phyloP scores from a whole-genome alignment of 2,797 vertebrate species.

The Sternarchorhynchus goeldii region DNA sequence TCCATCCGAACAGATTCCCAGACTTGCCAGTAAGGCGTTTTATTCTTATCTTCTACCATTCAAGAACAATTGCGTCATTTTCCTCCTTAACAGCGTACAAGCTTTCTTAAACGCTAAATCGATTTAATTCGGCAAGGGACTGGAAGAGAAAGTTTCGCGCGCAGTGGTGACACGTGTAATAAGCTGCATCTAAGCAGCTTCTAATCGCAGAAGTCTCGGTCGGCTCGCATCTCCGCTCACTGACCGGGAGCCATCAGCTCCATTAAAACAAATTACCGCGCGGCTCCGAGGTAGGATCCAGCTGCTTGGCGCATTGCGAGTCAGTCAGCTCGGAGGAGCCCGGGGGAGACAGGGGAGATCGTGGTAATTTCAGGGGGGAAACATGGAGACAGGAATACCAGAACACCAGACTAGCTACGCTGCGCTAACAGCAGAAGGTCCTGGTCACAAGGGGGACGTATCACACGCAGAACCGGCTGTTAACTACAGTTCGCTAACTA shows the following conservation, averaged over 20 bases:
- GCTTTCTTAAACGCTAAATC: slow-evolving; percentile 15
- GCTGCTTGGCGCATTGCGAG: slow-evolving; percentile 35
- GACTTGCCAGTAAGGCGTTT: no score
- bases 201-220: slow-evolving; percentile 42
- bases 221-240: neutral
- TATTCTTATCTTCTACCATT: no score
- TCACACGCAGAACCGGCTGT: no score
- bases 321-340: slow-evolving; percentile 32
- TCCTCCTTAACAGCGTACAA: no score
- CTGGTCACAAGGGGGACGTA: no score
- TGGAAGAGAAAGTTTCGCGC: slow-evolving; percentile 9
- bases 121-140: slow-evolving; percentile 20
- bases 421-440: no score
- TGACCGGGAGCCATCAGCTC: slow-evolving; percentile 44
- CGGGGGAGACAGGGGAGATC: slow-evolving; percentile 31
- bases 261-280: slow-evolving; percentile 44
- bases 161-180: slow-evolving; percentile 40
- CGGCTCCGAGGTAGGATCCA: slow-evolving; percentile 26
- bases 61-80: no score
- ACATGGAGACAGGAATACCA: no score
- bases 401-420: no score
- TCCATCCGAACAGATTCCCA: no score
- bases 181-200: slow-evolving; percentile 31
- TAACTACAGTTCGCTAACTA: no score
- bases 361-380: slow-evolving; percentile 12